Evolutionary conservation across 1,140 invertebrate genomes (phyloP).

Genomic region (Charaxes varanes): DNA sequence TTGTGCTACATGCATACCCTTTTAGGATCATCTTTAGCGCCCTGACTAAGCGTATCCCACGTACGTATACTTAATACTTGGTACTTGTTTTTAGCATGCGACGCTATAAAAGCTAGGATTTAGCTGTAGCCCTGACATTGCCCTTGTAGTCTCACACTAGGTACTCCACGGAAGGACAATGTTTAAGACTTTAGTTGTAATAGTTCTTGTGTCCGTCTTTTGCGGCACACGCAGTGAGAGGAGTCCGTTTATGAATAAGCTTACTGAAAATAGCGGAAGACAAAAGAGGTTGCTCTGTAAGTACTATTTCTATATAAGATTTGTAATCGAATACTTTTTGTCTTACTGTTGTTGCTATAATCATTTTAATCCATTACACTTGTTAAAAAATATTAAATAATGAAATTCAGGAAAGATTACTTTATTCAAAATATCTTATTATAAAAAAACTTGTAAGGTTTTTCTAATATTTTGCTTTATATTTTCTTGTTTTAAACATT

Average conservation of each 20-base stretch:
- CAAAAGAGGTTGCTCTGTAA: constrained; percentile 37
- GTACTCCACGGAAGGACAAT: constrained; percentile 28
- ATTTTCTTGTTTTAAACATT: too few relatives aligned
- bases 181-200: constrained; percentile 33
- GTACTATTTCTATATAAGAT: too few relatives aligned
- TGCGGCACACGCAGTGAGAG: constrained; percentile 19
- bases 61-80: constrained; percentile 45
- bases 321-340: too few relatives aligned
- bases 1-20: constrained; percentile 45
- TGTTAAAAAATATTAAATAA: too few relatives aligned
- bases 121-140: constrained; percentile 63
- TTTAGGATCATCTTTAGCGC: constrained; percentile 48
- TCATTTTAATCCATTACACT: too few relatives aligned
- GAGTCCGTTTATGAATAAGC: constrained; percentile 19
- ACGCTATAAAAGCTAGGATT: constrained; percentile 63
- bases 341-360: too few relatives aligned
- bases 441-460: too few relatives aligned
- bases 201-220: constrained; percentile 22
- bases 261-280: constrained; percentile 18
- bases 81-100: constrained; percentile 43
- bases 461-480: too few relatives aligned
- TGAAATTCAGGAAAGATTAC: too few relatives aligned
- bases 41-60: constrained; percentile 52
- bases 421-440: too few relatives aligned
- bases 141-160: constrained; percentile 29